A percentile compares a stretch with the other conserved stretches of the same genome.
Conservation (phyloP, 2,888 invertebrate genomes). For the Papilio demoleus region DNA sequence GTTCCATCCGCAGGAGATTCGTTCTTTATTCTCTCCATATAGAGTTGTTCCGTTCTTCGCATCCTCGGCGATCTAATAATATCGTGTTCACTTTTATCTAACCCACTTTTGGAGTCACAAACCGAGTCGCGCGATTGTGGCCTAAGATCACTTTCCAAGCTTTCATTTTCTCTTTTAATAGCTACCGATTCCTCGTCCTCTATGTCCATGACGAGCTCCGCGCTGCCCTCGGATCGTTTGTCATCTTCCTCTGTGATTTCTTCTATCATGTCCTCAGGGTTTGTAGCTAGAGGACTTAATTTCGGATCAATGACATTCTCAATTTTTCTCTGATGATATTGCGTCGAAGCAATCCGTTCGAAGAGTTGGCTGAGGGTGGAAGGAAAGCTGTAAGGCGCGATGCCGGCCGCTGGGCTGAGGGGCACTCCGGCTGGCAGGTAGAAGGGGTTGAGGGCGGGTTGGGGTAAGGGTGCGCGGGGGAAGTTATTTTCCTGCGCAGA, state of each 20-base stretch:
- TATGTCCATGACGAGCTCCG: constrained; percentile 88
- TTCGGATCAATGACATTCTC: constrained; percentile 64
- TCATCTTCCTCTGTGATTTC: constrained; percentile 85
- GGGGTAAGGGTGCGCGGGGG: constrained; percentile 77
- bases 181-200: constrained; percentile 81
- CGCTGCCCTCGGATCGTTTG: constrained; percentile 78
- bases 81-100: constrained; percentile 82
- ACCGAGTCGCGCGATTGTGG: constrained; percentile 60
- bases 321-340: constrained; percentile 77
- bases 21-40: constrained; percentile 87
- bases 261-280: constrained; percentile 85
- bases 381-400: constrained; percentile 81
- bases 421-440: constrained; percentile 84
- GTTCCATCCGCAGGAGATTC: constrained; percentile 82
- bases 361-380: constrained; percentile 86
- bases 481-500: constrained; percentile 73
- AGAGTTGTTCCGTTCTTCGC: constrained; percentile 89
- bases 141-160: constrained; percentile 58
- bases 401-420: constrained; percentile 74
- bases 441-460: constrained; percentile 84
- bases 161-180: constrained; percentile 77
- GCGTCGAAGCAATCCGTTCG: constrained; percentile 84
- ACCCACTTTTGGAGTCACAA: constrained; percentile 63
- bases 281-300: constrained; percentile 61
- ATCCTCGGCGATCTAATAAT: constrained; percentile 89